A percentile compares a stretch with the other conserved stretches of the same genome.
Evolutionary conservation across 2,888 invertebrate species (phyloP).

Genomic region (Morpho deidamia): DNA sequence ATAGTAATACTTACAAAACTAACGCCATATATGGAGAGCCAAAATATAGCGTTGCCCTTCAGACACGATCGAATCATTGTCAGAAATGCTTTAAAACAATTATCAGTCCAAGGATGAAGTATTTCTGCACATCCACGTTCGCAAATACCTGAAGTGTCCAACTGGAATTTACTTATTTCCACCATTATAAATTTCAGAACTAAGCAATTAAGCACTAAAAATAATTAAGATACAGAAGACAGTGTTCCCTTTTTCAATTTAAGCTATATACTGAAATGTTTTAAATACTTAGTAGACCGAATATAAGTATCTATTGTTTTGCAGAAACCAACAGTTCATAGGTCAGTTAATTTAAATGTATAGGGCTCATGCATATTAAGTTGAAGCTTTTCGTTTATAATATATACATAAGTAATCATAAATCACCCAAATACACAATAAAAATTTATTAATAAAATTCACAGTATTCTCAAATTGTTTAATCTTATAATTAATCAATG

Average conservation of each 20-base stretch:
- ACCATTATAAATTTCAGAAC: slow-evolving; percentile 42
- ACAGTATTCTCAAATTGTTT: too few species aligned
- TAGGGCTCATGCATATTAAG: slow-evolving; percentile 21
- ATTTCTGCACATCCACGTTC: slow-evolving; percentile 39
- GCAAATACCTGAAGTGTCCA: slow-evolving; percentile 32
- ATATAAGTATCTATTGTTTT: slow-evolving; percentile 25
- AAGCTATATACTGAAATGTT: slow-evolving; percentile 3
- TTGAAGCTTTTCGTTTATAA: slow-evolving; percentile 15
- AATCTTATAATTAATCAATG: too few species aligned
- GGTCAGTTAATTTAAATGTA: slow-evolving; percentile 27
- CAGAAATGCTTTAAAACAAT: slow-evolving; percentile 42
- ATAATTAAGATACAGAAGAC: too few species aligned
- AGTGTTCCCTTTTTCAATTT: background rate
- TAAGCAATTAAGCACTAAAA: too few species aligned
- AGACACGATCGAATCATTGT: slow-evolving; percentile 39
- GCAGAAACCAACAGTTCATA: slow-evolving; percentile 10
- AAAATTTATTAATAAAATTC: too few species aligned
- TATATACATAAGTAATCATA: background rate
- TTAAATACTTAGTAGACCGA: background rate
- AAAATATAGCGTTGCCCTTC: slow-evolving; percentile 46
- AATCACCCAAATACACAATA: too few species aligned
- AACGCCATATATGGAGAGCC: slow-evolving; percentile 37
- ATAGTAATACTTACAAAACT: slow-evolving; percentile 41
- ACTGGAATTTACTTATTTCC: slow-evolving; percentile 56
- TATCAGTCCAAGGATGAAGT: slow-evolving; percentile 57